Percentiles rank a stretch among this genome's conserved stretches.
These are phyloP conservation scores for Phengaris alcon DNA, from an alignment of 2,888 invertebrate species.

Conservation along the genomic window DNA sequence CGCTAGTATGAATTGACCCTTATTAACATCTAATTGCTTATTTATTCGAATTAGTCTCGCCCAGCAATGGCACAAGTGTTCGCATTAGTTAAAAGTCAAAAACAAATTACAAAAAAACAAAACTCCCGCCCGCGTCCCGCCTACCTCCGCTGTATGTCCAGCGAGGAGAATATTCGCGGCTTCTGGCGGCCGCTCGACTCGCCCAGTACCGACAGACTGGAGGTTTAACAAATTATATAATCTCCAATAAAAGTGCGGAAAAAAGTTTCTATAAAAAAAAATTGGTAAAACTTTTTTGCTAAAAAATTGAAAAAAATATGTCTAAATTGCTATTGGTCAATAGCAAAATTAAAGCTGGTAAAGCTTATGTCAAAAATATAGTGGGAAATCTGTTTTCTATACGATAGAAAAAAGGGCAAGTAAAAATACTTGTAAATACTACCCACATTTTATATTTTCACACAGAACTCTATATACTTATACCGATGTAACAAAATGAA, in stretches of 20 bases:
- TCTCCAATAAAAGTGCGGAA: conserved; percentile 20
- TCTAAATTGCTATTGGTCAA: too few species aligned
- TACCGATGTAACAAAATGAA: neutral
- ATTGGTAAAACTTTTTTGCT: neutral
- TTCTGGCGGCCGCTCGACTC: conserved; percentile 70
- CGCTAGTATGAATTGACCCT: too few species aligned
- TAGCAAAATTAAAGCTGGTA: too few species aligned
- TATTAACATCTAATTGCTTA: too few species aligned
- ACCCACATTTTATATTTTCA: too few species aligned
- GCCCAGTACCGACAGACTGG: conserved; percentile 73
- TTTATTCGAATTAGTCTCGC: too few species aligned
- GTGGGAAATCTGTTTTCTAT: too few species aligned
- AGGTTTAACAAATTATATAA: conserved; percentile 44
- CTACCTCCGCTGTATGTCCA: conserved; percentile 76
- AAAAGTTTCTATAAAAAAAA: neutral
- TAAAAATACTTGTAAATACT: too few species aligned
- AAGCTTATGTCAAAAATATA: too few species aligned
- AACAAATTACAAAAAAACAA: conserved; percentile 27
- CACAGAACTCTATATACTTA: too few species aligned
- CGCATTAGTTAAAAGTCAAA: neutral
- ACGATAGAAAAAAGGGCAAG: too few species aligned
- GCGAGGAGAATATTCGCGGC: conserved; percentile 75
- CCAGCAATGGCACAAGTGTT: conserved; percentile 14
- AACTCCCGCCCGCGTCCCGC: conserved; percentile 31
- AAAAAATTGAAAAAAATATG: neutral